Conservation (phyloP, 1,140 invertebrate genomes). For the Cydia strobilella region DNA sequence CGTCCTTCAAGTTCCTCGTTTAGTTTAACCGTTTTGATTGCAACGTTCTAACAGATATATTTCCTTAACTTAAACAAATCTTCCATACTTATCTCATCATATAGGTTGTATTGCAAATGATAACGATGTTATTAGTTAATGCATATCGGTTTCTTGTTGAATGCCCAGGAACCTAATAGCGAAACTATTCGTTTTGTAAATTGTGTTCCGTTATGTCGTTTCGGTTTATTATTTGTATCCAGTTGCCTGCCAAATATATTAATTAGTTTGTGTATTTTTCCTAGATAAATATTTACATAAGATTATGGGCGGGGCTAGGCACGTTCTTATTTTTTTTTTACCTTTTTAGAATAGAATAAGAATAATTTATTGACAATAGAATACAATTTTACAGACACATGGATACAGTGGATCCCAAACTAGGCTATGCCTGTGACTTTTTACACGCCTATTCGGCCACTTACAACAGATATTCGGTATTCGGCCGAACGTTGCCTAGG, state of each 20-base stretch:
- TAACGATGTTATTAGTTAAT: background rate
- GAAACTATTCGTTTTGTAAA: background rate
- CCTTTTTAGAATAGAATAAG: no score
- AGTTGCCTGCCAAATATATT: no score
- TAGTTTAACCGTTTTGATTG: background rate
- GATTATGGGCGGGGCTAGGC: background rate
- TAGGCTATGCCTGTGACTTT: no score
- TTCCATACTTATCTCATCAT: constrained; percentile 12
- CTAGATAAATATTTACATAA: no score
- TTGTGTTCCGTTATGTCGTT: background rate
- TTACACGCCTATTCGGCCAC: no score
- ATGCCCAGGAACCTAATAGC: background rate
- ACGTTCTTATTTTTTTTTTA: no score
- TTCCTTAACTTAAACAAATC: background rate
- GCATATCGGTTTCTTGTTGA: background rate
- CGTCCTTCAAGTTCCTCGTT: background rate
- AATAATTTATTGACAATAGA: no score
- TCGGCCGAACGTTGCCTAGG: no score
- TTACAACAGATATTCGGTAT: no score
- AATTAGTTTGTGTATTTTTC: no score
- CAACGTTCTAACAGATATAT: background rate
- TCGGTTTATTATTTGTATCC: background rate
- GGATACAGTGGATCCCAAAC: no score
- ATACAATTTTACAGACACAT: no score
- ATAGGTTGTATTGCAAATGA: background rate